A percentile compares a stretch with the other conserved stretches of the same genome.
These are phyloP conservation scores for Anadara kagoshimensis DNA, from an alignment of 1,140 invertebrate species.

Conservation along the genomic window DNA sequence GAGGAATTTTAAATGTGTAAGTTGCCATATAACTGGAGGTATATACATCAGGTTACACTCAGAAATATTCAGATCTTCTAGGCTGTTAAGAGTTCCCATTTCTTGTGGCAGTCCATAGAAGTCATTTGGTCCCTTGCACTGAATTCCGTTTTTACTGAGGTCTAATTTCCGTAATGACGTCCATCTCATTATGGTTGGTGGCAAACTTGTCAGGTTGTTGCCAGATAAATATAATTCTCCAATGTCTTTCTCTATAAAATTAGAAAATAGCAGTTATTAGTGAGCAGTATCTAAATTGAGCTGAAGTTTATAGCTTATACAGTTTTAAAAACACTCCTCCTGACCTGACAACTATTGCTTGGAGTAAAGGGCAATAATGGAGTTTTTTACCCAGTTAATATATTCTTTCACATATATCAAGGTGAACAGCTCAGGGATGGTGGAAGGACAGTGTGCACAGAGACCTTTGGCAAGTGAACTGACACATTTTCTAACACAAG, in stretches of 20 bases:
- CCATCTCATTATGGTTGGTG: slow-evolving; percentile 66
- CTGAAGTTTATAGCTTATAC: background rate
- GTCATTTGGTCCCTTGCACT: slow-evolving; percentile 64
- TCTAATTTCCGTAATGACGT: slow-evolving; percentile 65
- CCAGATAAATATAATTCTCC: slow-evolving; percentile 66
- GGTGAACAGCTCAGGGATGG: too few species aligned
- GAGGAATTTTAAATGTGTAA: slow-evolving; percentile 56
- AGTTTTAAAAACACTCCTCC: background rate
- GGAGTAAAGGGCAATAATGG: too few species aligned
- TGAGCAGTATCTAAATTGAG: background rate
- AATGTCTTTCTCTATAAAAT: slow-evolving; percentile 61
- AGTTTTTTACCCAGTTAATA: too few species aligned
- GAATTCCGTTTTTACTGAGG: slow-evolving; percentile 69
- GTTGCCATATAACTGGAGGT: slow-evolving; percentile 69
- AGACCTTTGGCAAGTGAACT: background rate
- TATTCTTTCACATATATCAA: too few species aligned
- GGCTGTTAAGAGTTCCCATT: slow-evolving; percentile 57
- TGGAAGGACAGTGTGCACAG: too few species aligned
- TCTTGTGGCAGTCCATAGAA: slow-evolving; percentile 67
- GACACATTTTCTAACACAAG: too few species aligned
- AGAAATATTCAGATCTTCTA: slow-evolving; percentile 66
- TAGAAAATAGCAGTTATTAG: slow-evolving; percentile 3
- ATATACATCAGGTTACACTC: slow-evolving; percentile 72
- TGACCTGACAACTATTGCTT: background rate
- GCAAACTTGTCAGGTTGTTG: slow-evolving; percentile 71